A percentile compares a stretch with the other conserved stretches of the same genome.
Conservation (phyloP, 2,113 vertebrate genomes). For the Panurus biarmicus region DNA sequence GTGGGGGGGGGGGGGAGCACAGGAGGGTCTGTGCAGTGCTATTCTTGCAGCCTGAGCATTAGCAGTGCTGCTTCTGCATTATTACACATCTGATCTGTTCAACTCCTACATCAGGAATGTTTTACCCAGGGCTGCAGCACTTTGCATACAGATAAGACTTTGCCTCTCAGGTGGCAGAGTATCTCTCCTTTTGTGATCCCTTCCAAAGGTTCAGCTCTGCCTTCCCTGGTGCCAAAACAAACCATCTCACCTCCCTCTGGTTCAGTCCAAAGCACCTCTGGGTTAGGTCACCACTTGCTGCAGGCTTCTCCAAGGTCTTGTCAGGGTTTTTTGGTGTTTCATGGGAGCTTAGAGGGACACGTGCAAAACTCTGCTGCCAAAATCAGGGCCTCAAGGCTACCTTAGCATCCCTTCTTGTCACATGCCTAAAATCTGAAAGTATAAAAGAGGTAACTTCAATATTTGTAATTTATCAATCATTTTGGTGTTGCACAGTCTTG, state of each 20-base stretch:
- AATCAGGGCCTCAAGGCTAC: neutral
- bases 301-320: neutral
- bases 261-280: neutral
- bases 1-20: rapidly evolving
- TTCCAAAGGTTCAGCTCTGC: neutral
- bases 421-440: neutral
- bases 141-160: neutral
- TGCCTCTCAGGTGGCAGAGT: neutral
- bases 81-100: neutral
- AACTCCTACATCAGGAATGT: neutral
- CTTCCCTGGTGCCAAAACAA: neutral
- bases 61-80: neutral
- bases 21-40: neutral
- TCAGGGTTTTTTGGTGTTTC: neutral
- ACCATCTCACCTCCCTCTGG: neutral
- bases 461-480: neutral
- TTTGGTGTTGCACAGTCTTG: neutral
- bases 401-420: neutral
- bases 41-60: neutral
- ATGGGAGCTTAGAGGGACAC: neutral
- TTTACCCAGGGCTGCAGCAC: neutral
- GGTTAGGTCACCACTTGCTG: neutral
- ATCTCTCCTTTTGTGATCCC: neutral
- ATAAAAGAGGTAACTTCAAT: neutral
- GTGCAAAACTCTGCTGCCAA: neutral